phyloP scores from a whole-genome alignment of 2,888 invertebrate species.

The Acrobasis repandana region DNA sequence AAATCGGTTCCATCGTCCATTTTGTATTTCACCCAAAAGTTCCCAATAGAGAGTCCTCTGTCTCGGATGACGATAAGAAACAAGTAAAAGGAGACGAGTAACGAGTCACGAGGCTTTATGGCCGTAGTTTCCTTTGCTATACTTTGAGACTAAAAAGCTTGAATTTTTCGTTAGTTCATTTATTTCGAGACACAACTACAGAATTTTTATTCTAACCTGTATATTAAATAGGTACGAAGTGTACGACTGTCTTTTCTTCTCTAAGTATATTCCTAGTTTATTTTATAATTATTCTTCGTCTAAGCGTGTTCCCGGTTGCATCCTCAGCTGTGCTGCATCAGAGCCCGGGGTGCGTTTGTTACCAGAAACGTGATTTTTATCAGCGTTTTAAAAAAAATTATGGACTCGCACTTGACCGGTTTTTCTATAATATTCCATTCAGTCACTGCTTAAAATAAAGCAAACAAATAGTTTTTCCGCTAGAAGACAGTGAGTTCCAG shows the following conservation, averaged over 20 bases:
- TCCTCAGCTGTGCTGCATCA: too few relatives aligned
- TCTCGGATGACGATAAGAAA: background rate
- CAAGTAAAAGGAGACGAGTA: slow-evolving; percentile 17
- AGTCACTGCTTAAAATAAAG: slow-evolving; percentile 13
- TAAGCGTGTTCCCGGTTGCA: too few relatives aligned
- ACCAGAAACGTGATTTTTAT: too few relatives aligned
- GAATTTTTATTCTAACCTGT: background rate
- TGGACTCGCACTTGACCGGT: too few relatives aligned
- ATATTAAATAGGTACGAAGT: background rate
- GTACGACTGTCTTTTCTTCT: background rate
- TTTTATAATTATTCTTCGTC: too few relatives aligned
- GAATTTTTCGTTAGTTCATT: slow-evolving; percentile 5
- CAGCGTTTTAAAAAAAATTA: too few relatives aligned
- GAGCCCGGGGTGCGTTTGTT: too few relatives aligned
- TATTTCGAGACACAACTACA: background rate
- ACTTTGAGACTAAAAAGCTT: slow-evolving; percentile 2
- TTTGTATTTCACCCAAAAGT: slow-evolving; percentile 8
- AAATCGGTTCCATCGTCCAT: slow-evolving; percentile 3
- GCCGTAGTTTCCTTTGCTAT: slow-evolving; percentile 17
- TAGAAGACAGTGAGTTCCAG: slow-evolving; percentile 40
- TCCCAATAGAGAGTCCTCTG: slow-evolving; percentile 2
- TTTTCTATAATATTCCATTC: too few relatives aligned
- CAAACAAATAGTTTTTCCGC: slow-evolving; percentile 31
- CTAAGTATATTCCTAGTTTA: too few relatives aligned
- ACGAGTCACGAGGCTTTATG: slow-evolving; percentile 12